A percentile compares a stretch with the other conserved stretches of the same genome.
phyloP scores from a whole-genome alignment of 1,140 invertebrate species.

The Notospermus geniculatus region DNA sequence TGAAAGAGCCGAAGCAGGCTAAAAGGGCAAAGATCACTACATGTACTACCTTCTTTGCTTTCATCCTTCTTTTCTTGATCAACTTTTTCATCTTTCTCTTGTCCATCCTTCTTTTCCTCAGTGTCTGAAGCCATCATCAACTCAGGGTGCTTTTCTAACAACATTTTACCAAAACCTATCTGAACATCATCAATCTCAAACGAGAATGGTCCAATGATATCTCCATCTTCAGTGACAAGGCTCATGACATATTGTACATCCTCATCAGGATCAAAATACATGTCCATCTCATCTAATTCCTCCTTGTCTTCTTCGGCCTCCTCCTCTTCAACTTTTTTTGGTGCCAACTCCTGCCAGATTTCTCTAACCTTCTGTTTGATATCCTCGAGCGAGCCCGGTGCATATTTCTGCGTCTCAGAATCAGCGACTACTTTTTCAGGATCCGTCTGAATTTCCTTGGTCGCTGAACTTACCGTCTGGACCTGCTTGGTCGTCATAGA shows the following conservation, averaged over 20 bases:
- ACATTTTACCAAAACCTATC: conserved; percentile 28
- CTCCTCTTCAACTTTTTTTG: neutral
- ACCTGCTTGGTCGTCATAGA: too few species aligned
- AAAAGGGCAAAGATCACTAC: too few species aligned
- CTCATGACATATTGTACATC: conserved; percentile 41
- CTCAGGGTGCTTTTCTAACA: neutral
- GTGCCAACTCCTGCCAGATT: conserved; percentile 1
- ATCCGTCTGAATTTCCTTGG: neutral
- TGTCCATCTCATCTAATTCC: conserved; percentile 13
- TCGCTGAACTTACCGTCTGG: too few species aligned
- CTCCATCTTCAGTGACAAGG: conserved; percentile 38
- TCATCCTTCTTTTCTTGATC: too few species aligned
- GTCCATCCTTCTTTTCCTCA: too few species aligned
- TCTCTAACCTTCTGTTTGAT: neutral
- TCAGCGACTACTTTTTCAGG: neutral
- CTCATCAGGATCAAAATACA: conserved; percentile 30
- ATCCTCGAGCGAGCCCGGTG: too few species aligned
- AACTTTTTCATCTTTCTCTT: too few species aligned
- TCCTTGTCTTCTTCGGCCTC: neutral
- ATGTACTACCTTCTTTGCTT: too few species aligned
- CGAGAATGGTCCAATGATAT: conserved; percentile 38
- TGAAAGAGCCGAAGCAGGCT: too few species aligned
- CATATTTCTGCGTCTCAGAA: too few species aligned
- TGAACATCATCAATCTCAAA: conserved; percentile 44
- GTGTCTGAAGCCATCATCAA: too few species aligned